These are phyloP conservation scores for Botrylloides violaceus DNA, from an alignment of 23 tunicate genomes.

Conservation along the genomic window DNA sequence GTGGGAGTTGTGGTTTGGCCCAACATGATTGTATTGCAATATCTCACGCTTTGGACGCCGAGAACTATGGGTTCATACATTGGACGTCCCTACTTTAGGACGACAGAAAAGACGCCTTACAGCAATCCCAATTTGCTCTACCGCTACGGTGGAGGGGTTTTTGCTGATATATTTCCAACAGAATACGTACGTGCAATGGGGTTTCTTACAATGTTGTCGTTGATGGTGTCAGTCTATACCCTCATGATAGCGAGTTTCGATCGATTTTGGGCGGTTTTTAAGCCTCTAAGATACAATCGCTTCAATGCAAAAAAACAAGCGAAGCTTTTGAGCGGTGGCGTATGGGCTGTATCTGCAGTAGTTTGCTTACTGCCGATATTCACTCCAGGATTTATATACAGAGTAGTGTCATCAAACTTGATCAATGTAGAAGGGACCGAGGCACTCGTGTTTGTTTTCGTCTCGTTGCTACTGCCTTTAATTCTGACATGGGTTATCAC, in stretches of 20 bases:
- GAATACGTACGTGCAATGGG: not conserved
- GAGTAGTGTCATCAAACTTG: constrained; percentile 9
- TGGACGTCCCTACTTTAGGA: not conserved
- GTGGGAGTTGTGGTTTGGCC: constrained; percentile 61
- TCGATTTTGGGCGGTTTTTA: constrained; percentile 10
- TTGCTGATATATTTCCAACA: not conserved
- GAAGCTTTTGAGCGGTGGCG: not conserved
- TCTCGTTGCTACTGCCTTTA: constrained; percentile 11
- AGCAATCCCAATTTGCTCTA: not conserved
- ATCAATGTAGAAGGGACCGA: not conserved
- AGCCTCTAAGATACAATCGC: constrained; percentile 17
- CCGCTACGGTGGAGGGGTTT: constrained; percentile 13
- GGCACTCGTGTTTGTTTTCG: not conserved
- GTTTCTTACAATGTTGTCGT: not conserved
- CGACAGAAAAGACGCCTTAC: not conserved
- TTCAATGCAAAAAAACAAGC: constrained; percentile 10
- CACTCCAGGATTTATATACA: not conserved
- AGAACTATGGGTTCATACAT: constrained; percentile 10
- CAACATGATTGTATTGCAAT: constrained; percentile 20
- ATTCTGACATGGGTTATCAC: constrained; percentile 14
- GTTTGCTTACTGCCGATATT: constrained; percentile 10
- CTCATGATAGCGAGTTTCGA: constrained; percentile 23
- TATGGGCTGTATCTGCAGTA: not conserved
- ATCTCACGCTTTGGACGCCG: constrained; percentile 4
- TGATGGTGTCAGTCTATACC: constrained; percentile 12